Percentiles rank a stretch among this genome's conserved stretches.
phyloP scores from a whole-genome alignment of 2,113 vertebrate genomes.

The Nestor notabilis region DNA sequence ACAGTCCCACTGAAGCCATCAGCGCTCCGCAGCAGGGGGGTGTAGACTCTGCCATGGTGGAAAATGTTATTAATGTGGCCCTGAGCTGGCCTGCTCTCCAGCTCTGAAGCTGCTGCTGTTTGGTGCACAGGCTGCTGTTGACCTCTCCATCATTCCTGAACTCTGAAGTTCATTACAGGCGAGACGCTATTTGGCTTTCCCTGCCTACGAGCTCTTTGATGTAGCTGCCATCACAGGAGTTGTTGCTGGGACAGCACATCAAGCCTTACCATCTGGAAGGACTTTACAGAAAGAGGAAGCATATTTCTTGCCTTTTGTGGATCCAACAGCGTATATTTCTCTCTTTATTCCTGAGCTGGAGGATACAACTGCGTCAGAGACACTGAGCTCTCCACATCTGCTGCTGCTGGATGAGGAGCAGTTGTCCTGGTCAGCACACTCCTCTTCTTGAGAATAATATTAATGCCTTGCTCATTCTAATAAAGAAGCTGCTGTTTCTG shows the following conservation, averaged over 20 bases:
- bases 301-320: constrained; percentile 19
- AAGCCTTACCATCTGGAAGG: constrained; percentile 43
- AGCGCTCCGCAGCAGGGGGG: neutral
- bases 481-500: neutral
- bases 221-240: constrained; percentile 27
- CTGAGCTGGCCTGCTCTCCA: neutral
- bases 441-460: neutral
- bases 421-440: neutral
- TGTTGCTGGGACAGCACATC: constrained; percentile 24
- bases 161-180: constrained; percentile 7
- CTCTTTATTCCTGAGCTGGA: neutral
- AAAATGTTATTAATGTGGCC: neutral
- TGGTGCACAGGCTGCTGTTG: neutral
- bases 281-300: constrained; percentile 9
- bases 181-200: neutral
- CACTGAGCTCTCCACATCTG: neutral
- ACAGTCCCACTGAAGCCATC: neutral
- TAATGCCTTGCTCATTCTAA: neutral
- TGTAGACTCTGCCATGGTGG: neutral
- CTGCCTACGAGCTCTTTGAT: neutral
- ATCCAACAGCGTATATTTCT: neutral
- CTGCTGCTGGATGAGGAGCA: neutral
- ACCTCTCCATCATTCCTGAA: neutral
- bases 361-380: neutral
- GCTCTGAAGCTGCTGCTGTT: neutral